Percentiles rank a stretch among this genome's conserved stretches.
Evolutionary conservation across 2,113 vertebrate species (phyloP).

Genomic region (Emberiza fucata): DNA sequence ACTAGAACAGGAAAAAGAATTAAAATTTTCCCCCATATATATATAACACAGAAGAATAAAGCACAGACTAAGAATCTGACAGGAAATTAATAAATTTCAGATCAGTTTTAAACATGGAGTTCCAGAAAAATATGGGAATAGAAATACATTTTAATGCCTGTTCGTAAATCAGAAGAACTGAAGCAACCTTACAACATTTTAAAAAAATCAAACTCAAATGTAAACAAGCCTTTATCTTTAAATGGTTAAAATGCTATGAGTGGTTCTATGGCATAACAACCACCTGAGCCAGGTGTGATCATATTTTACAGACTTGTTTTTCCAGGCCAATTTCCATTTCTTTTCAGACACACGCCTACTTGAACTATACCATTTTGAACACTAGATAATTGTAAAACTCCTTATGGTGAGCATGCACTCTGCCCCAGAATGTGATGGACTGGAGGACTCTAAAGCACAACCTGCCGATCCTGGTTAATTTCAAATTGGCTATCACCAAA

Average conservation of each 20-base stretch:
- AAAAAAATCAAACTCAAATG: not conserved
- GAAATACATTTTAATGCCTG: not conserved
- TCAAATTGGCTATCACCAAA: not conserved
- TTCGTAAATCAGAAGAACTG: not conserved
- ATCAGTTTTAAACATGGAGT: not conserved
- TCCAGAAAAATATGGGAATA: not conserved
- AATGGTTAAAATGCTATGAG: not conserved
- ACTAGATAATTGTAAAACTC: not conserved
- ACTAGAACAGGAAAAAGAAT: not conserved
- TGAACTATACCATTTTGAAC: not conserved
- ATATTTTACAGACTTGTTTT: not conserved
- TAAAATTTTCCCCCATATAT: not conserved
- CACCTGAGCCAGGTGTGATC: not conserved
- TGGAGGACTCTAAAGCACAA: not conserved
- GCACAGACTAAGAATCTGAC: not conserved
- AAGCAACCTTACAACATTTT: not conserved
- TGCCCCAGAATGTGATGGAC: not conserved
- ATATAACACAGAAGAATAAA: not conserved
- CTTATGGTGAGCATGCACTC: accelerated
- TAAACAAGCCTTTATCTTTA: not conserved
- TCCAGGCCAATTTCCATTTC: not conserved
- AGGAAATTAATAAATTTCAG: not conserved
- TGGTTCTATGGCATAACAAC: not conserved
- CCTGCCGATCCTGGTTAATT: not conserved
- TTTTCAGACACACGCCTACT: not conserved